Base-by-base conservation (phyloP, 2,888 invertebrate genomes). In the Stramonita haemastoma region DNA sequence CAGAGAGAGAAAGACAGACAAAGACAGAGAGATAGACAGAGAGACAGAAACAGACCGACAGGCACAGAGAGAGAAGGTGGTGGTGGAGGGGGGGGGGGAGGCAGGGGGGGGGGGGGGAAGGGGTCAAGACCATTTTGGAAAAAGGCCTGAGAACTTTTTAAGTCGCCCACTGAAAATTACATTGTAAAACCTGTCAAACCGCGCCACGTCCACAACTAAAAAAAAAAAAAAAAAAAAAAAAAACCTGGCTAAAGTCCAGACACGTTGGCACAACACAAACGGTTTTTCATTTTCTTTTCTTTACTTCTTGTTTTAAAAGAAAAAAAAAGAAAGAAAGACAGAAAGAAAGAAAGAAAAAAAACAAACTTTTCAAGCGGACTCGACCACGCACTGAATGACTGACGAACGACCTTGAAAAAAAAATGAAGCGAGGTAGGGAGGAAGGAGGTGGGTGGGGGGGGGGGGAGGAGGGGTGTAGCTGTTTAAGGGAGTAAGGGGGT, bases 101-200 rank as follows among this genome's bases (percentile, higher is more conserved):
- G 60, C 11, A 17, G 60, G 60, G 11, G 60, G 60, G 60, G 60
- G 17, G 60, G 60, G 17, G 11, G 60, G 60, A 60, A 11, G 60
- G 60, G n/a, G n/a, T 60, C 13, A 17, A 60, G 60, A 32, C 79
- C 32, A 29, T 32, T 70, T 15, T 15, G 13, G 19, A 32, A 19
- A 29, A 13, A 29, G 84, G 84, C 56, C 84, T 36, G n/a, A 84
- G 84, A 46, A 56, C 22, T 84, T n/a, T 84, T 84, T 56, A 84
- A 84, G 57, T n/a, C 57, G 19, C 83, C n/a, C 22, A 22, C 19
- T 83, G 60, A 83, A 84, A 84, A 84, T 84, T 46, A 57, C 84
- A 56, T 84, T 84, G 84, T 84, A n/a, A 84, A 57, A 46, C n/a
- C 56, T 84, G 56, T 46, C 56, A 56, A 32, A 79, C 79, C 26